Evolutionary conservation across 1,140 invertebrate genomes (phyloP), one percentile per base, ranked within the genome.

Genomic region (Drosophila sp.): DNA sequence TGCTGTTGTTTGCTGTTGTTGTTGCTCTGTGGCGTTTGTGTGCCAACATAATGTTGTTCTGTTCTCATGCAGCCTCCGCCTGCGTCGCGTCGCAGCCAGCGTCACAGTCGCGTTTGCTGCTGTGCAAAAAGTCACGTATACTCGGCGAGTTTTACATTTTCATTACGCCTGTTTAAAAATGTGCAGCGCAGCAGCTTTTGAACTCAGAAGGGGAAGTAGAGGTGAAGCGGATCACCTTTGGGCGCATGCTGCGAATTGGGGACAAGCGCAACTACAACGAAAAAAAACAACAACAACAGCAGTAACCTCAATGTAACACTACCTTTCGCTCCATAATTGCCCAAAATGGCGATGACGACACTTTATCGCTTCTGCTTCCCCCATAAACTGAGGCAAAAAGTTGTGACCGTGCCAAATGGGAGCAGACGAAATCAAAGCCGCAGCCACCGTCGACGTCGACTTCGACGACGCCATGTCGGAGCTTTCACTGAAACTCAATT

Each of bases 41-140:
- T 58, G 48, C 18, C 48, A 45, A 43, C 57, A 69, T 70, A 54
- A 57, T 58, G 64, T 48, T 46, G 21, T 41, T 64, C 58, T 58
- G 50, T 29, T 21, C 27, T 5, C 34, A 25, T 29, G 32, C 45
- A 61, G 43, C 21, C 27, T 41, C 56, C 11, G 41, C n/a, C 34
- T 45, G 29, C 18, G 58, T 61, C 58, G 40, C 48, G 58, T n/a
- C 32, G 16, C 61, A 41, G 61, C 18, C 25, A 21, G 41, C 50
- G 25, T 9, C 46, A 53, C 51, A 50, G 76, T 43, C 40, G 62
- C 72, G 18, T 45, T 50, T 27, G 56, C 59, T 59, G 51, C 76
- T 89, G 83, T 89, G 83, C 83, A 50, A 66, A 75, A 71, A 89
- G 83, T 89, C 83, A 89, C 83, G 83, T 89, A 87, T 21, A 41